Evolutionary conservation across 2,888 invertebrate genomes (phyloP), one percentile per base, ranked within the genome.

Genomic region (Strigamia crassipes): DNA sequence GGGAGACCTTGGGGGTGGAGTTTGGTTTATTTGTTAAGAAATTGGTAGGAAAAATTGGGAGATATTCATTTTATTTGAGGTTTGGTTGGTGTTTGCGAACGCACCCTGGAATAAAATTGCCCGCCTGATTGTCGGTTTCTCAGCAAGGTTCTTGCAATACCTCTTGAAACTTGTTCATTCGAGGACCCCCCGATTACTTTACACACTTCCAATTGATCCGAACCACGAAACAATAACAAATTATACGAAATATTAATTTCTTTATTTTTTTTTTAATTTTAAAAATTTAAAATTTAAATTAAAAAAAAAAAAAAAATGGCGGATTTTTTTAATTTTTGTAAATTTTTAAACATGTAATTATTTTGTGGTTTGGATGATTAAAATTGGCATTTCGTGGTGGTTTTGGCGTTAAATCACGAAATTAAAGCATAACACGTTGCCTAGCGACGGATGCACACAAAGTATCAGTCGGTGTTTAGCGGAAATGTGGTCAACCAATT

Each of bases 81-180:
- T 46, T 4, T 46, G 42, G 12, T 15, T 4, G 13, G 5, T n/a
- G 1, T 46, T 66, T 66, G 23, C 23, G 61, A 66, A 21, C 12
- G 61, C 23, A 18, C 61, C 21, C 61, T 21, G 61, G 61, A 12
- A 66, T 66, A 66, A 66, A 66, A 66, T 66, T 66, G 61, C 61
- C 61, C 61, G 61, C 61, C 61, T 66, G 61, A 66, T 66, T 66
- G 61, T 66, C 61, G 61, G 61, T 66, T 66, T 66, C 61, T 18
- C 61, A 66, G 61, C 61, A 21, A 66, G 61, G 61, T 46, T 46
- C 46, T 13, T 13, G 46, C 46, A 46, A 46, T 46, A 46, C 15
- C 46, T 46, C 46, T 46, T 46, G 12, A 46, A 38, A 46, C 46
- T 46, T 46, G 46, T 46, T n/a, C 13, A 46, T 13, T 12, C n/a